Conservation (phyloP, 2,113 vertebrate species). For the Penelope pileata region DNA sequence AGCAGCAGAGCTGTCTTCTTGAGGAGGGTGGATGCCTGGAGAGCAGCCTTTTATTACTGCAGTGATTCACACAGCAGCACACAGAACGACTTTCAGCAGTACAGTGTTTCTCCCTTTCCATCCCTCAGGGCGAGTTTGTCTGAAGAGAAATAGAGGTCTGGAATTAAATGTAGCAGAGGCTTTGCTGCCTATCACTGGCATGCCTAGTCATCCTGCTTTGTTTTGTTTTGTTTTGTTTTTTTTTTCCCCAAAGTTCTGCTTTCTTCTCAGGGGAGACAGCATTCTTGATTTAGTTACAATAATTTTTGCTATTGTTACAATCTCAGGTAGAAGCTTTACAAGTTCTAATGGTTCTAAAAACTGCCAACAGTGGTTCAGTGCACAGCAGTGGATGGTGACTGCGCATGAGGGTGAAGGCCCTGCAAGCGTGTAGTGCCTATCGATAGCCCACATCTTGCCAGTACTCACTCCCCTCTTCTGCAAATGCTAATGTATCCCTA, state of each 20-base stretch:
- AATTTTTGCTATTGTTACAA: neutral
- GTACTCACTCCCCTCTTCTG: neutral
- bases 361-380: neutral
- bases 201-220: neutral
- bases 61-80: slow-evolving; percentile 52
- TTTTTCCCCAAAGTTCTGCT: neutral
- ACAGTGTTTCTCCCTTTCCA: slow-evolving; percentile 29
- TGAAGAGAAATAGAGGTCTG: slow-evolving; percentile 22
- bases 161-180: slow-evolving; percentile 36
- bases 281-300: neutral
- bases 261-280: neutral
- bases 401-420: neutral
- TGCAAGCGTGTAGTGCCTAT: neutral
- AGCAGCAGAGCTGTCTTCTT: neutral
- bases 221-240: neutral
- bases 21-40: slow-evolving; percentile 38
- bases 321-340: neutral
- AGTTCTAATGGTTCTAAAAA: neutral
- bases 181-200: neutral
- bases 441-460: neutral
- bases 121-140: slow-evolving; percentile 22
- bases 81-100: slow-evolving; percentile 40
- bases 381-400: neutral
- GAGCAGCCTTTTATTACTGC: slow-evolving; percentile 53
- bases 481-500: neutral